Base-by-base conservation (phyloP, 1,140 invertebrate species). In the Ptiloglossa arizonensis region DNA sequence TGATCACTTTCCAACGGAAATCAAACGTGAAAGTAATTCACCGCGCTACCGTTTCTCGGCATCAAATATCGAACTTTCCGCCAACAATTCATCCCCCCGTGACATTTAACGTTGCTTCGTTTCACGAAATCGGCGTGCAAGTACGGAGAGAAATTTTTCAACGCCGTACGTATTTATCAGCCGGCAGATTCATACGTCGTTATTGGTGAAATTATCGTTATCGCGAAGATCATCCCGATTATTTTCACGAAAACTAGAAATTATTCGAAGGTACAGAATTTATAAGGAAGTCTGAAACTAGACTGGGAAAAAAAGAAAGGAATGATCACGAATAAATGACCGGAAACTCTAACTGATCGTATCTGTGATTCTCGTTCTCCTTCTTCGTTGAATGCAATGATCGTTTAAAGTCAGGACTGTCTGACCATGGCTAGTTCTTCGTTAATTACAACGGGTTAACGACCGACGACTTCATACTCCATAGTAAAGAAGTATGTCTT, bases 371-470 rank as follows among this genome's bases (percentile, higher is more conserved):
- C 68, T 73, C 44, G 60, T 82, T 84, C 76, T 85, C 76, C 75
- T 82, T 79, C 82, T 78, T 81, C 77, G 81, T 80, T 87, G 74
- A 83, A 86, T 67, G 82, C 82, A 87, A 89, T 83, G 83, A 87
- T 89, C 83, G 85, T 86, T 87, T 88, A 81, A 84, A 85, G 66
- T 52, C 83, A 77, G 77, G 81, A 69, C 75, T 78, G 82, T 86
- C 85, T 83, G 80, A 83, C 87, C 74, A 86, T 82, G 86, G 85
- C 85, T 82, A 86, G 69, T 83, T 85, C 82, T 72, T 86, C 85
- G 73, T 88, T 90, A 89, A 90, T 89, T 88, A 80, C 73, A 63
- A 79, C 52, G 35, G 89, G 89, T 89, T 89, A 90, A 90, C 74
- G 89, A 87, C 89, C 87, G 85, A 68, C 56, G 48, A 79, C 19